phyloP scores from a whole-genome alignment of 2,113 vertebrate species.

The Cinclus mexicanus region DNA sequence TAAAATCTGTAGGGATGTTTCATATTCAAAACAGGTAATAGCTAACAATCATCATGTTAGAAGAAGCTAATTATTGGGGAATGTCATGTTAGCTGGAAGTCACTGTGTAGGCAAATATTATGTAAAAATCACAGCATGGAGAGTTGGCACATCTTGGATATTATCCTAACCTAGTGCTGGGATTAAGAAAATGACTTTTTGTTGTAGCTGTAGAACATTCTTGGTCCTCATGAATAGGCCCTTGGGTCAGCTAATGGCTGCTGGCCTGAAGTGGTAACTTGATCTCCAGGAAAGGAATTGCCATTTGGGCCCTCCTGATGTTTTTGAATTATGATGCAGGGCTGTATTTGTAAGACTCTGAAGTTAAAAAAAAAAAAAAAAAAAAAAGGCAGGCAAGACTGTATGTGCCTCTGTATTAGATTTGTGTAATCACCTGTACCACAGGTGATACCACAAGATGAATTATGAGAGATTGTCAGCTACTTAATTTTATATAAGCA shows the following conservation, averaged over 20 bases:
- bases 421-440: background rate
- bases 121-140: background rate
- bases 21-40: background rate
- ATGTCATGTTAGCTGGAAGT: background rate
- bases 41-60: background rate
- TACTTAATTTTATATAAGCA: background rate
- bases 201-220: background rate
- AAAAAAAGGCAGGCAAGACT: background rate
- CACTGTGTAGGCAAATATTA: background rate
- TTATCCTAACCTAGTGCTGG: background rate
- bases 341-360: background rate
- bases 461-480: background rate
- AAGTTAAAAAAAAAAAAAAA: too few species aligned
- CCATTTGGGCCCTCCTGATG: background rate
- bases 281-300: background rate
- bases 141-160: background rate
- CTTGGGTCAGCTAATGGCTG: background rate
- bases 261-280: background rate
- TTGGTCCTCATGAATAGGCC: background rate
- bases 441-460: background rate
- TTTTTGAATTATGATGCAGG: background rate
- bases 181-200: background rate
- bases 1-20: background rate
- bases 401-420: background rate
- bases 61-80: background rate